A percentile compares a stretch with the other conserved stretches of the same genome.
Conservation (phyloP, 2,888 invertebrate species). For the Liopterus haemorrhoidalis region DNA sequence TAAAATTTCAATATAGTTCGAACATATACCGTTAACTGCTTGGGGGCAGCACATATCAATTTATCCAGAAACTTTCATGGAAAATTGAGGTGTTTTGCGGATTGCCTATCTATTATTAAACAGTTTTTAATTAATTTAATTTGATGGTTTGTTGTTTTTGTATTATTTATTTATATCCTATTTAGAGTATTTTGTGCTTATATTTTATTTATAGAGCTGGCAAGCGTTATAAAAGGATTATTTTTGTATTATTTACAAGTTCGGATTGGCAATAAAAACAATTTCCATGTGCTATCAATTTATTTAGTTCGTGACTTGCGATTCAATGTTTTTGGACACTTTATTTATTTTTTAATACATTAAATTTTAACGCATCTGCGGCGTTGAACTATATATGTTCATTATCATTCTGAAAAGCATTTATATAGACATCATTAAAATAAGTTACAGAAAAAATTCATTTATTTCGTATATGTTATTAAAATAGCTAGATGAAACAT, state of each 20-base stretch:
- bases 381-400: too few relatives aligned
- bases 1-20: too few relatives aligned
- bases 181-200: not conserved
- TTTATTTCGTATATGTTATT: too few relatives aligned
- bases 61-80: not conserved
- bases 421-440: too few relatives aligned
- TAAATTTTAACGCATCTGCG: not conserved
- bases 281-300: too few relatives aligned
- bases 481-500: too few relatives aligned
- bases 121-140: not conserved
- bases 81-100: not conserved
- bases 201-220: too few relatives aligned
- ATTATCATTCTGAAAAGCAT: too few relatives aligned
- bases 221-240: not conserved
- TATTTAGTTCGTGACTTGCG: too few relatives aligned
- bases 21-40: not conserved
- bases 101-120: not conserved
- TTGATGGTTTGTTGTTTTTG: not conserved
- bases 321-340: too few relatives aligned
- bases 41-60: not conserved
- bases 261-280: too few relatives aligned
- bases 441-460: too few relatives aligned
- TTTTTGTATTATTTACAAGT: not conserved
- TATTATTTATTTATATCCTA: not conserved
- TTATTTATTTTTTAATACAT: not conserved